Evolutionary conservation across 2,888 invertebrate species (phyloP), one percentile per base, ranked within the genome.

Genomic region (Frankliniella fusca): DNA sequence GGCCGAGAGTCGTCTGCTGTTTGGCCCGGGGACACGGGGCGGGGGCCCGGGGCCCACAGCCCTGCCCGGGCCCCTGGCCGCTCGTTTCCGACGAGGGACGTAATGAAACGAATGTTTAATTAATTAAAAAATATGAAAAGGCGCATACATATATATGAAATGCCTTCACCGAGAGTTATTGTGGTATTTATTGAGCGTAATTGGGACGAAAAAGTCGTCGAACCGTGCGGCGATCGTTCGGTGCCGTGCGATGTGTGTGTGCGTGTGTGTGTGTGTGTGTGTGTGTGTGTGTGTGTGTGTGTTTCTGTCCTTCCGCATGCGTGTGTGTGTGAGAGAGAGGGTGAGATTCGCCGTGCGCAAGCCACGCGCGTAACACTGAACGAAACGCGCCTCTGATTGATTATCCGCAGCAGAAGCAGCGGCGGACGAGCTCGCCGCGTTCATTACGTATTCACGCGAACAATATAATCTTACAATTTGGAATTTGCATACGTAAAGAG

Each of bases 131-230:
- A 76, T 11, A 76, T 23, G 27, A 23, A 18, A 11, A 11, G 61
- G 61, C 15, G 23, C 70, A 12, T 76, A 76, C 27, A 76, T 11
- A 38, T 38, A 38, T 38, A 38, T 38, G 38, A 76, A 76, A 23
- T 7, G 23, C n/a, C 70, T 23, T n/a, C 15, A 61, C 18, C 54
- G 54, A 61, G 70, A 76, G 23, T 23, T 76, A 76, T 76, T 27
- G 70, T 27, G 70, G 70, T 76, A 76, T 76, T 76, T 76, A 76
- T 27, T 76, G 70, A 76, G 70, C 70, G 70, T 76, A 76, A 76
- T 76, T 76, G 70, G 70, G n/a, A 23, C 70, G 70, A 23, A 76
- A 54, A 54, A 54, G 54, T 54, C 12, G 54, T 54, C 20, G 54
- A 54, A 18, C 54, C 12, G 54, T 15, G 50, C 54, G 54, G 54